Evolutionary conservation across 2,888 invertebrate genomes (phyloP), one percentile per base, ranked within the genome.

Genomic region (Spatulosminthurus flaviceps): DNA sequence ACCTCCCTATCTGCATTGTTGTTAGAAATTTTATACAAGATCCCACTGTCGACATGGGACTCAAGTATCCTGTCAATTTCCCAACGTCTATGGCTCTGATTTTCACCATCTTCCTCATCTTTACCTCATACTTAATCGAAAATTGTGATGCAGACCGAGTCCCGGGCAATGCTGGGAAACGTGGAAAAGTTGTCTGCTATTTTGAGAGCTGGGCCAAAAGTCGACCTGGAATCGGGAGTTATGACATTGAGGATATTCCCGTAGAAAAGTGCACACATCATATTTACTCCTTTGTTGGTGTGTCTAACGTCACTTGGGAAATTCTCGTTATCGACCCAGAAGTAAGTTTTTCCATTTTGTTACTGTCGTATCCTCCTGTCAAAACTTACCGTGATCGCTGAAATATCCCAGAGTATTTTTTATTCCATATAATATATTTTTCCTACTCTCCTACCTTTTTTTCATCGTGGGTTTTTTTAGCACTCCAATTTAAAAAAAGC

Each of bases 211-310:
- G 94, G 95, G 95, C 95, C 13, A 91, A 95, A 77, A 93, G 95
- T 88, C 90, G 95, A 51, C 94, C 94, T 0, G 95, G 92, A 2
- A 88, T 93, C 13, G 95, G 95, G 0, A 91, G 91, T 42, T 96
- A 95, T 87, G 92, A 91, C n/a, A 91, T 95, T 82, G 93, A 94
- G 77, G 95, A 96, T 87, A 91, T 95, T 72, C 95, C 95, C 0
- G 92, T 91, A 0, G 92, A 93, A 82, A 88, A 93, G 81, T 96
- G 95, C 87, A 95, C 95, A 0, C 95, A 96, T 87, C 88, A 95
- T 69, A 92, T 96, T 75, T 96, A 96, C 88, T 94, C 95, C 1
- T 96, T 96, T 88, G 92, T 95, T 83, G 95, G 95, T 0, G 92
- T 95, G 81, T 91, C 93, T 84, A 93, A 95, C 87, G 91, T 91